Conservation (phyloP, 2,113 vertebrate genomes). For the Cromileptes altivelis region DNA sequence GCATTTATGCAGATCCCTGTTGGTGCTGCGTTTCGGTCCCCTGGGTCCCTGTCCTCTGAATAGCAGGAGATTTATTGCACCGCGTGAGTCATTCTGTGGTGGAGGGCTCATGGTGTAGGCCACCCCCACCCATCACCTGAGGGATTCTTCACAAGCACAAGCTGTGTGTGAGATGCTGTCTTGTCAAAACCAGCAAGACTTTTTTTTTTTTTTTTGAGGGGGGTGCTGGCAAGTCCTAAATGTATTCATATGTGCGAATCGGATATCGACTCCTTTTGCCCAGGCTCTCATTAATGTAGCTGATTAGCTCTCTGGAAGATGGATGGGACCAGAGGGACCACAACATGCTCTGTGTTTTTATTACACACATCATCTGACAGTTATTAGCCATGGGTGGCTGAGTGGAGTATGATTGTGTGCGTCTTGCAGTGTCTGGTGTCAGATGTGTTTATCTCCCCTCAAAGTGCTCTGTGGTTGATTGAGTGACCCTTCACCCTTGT, state of each 20-base stretch:
- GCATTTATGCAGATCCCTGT: slow-evolving; percentile 54
- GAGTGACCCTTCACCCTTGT: slow-evolving; percentile 70
- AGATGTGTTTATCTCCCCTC: slow-evolving; percentile 73
- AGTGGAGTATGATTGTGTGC: slow-evolving; percentile 59
- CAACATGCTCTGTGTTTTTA: slow-evolving; percentile 73
- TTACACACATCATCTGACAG: slow-evolving; percentile 76
- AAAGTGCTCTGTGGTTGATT: slow-evolving; percentile 69
- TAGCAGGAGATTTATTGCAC: slow-evolving; percentile 69
- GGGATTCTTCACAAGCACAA: slow-evolving; percentile 65
- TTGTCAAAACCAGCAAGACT: slow-evolving; percentile 51
- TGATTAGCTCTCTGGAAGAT: slow-evolving; percentile 71
- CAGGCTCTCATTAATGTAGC: slow-evolving; percentile 70
- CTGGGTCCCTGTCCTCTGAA: slow-evolving; percentile 52
- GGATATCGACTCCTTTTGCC: slow-evolving; percentile 55
- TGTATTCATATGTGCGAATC: slow-evolving; percentile 18
- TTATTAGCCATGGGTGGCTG: slow-evolving; percentile 80
- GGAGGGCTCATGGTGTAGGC: slow-evolving; percentile 43
- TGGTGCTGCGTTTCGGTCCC: slow-evolving; percentile 53
- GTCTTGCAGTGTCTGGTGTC: slow-evolving; percentile 71
- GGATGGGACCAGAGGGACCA: slow-evolving; percentile 68
- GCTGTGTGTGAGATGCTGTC: slow-evolving; percentile 40
- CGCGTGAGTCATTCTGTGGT: slow-evolving; percentile 72
- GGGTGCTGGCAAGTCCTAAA: background rate
- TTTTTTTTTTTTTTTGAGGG: slow-evolving; percentile 13
- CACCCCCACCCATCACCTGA: slow-evolving; percentile 63